Conservation (phyloP, 2,113 vertebrate species). For the Paracanthobrama guichenoti region DNA sequence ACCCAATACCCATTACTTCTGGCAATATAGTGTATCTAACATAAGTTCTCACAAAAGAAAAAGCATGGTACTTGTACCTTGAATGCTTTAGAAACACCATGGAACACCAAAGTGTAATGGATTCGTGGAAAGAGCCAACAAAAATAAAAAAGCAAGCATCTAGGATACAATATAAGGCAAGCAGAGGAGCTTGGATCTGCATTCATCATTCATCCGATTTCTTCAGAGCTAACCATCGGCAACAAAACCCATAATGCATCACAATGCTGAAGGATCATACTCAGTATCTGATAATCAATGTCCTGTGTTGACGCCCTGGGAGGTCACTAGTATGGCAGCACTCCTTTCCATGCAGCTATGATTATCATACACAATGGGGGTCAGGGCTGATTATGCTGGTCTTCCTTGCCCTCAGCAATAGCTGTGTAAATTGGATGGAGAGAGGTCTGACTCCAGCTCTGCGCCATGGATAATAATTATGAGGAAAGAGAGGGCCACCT, state of each 20-base stretch:
- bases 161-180: neutral
- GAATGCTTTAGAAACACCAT: neutral
- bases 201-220: neutral
- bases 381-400: slow-evolving; percentile 47
- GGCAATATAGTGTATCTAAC: neutral
- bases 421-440: slow-evolving; percentile 31
- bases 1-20: too few species aligned
- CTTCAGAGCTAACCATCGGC: neutral
- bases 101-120: neutral
- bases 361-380: slow-evolving; percentile 28
- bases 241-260: slow-evolving; percentile 1
- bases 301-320: slow-evolving; percentile 40
- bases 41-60: neutral
- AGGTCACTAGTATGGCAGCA: slow-evolving; percentile 25
- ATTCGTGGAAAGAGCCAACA: neutral
- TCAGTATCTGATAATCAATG: slow-evolving; percentile 37
- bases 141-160: neutral
- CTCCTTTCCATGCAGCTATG: slow-evolving; percentile 1
- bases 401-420: slow-evolving; percentile 12
- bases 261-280: slow-evolving; percentile 33
- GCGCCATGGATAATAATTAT: slow-evolving; percentile 16
- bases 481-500: neutral
- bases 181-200: neutral
- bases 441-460: slow-evolving; percentile 13
- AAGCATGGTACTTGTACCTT: neutral